Evolutionary conservation across 2,113 vertebrate genomes (phyloP), one percentile per base, ranked within the genome.

Genomic region (Pelvicachromis taeniatus): DNA sequence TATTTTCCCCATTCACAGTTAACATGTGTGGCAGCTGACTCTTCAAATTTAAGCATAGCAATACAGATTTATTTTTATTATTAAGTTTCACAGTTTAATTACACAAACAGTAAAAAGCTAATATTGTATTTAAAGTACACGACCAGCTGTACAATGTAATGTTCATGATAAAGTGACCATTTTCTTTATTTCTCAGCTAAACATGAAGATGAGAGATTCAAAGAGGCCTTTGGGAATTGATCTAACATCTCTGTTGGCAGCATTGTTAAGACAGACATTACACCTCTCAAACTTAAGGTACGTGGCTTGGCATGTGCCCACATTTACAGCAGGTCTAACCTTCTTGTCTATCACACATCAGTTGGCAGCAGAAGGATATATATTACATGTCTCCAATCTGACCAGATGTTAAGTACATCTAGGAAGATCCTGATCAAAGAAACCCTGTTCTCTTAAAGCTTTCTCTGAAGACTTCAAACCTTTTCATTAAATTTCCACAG

Each of bases 221-320:
- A 87, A 81, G 45, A 31, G 33, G 5, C 91, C 82, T 75, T 21
- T 40, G 86, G 89, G 91, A 83, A 80, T 80, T 23, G 35, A 45
- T 26, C 48, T 17, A 73, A 81, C 86, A 84, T 80, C 83, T 90
- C 82, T 55, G 77, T 48, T 89, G 90, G 88, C 91, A 89, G 40
- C 80, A 17, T 35, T 7, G 6, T 82, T 56, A 90, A 87, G 87
- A 68, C 83, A 88, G 86, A 91, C 77, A 80, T 90, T 55, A 87
- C 90, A 86, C 77, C 88, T 80, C 80, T 84, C 84, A 33, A 29
- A 87, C 86, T 80, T 3, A 79, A 85, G 81, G 56, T 91, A 82
- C 85, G 80, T 91, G 90, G 89, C 16, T 88, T 94, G 91, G 93
- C 91, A 92, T 33, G 53, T 23, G 77, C 82, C 56, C 54, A 82